Percentiles rank a stretch among this genome's conserved stretches.
Conservation (phyloP, 2,888 invertebrate species). For the Troglohyphantes excavatus region DNA sequence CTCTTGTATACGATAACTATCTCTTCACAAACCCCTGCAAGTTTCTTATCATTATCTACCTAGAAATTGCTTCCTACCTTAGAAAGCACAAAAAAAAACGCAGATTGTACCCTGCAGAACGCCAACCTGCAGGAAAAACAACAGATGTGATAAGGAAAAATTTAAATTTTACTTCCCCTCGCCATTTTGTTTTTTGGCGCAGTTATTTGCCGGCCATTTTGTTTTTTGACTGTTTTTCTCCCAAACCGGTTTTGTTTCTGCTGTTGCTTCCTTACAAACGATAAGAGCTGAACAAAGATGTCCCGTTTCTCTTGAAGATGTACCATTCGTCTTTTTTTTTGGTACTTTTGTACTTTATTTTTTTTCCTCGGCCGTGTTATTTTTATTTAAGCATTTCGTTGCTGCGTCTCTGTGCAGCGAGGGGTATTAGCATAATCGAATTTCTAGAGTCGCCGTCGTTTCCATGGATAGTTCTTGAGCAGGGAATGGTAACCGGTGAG, state of each 20-base stretch:
- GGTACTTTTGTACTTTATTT: not conserved
- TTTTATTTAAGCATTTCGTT: constrained; percentile 63
- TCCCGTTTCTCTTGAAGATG: constrained; percentile 33
- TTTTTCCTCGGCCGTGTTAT: not conserved
- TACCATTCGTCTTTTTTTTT: constrained; percentile 12
- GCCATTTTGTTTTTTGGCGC: constrained; percentile 18
- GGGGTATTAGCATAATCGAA: constrained; percentile 72
- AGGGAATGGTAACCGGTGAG: constrained; percentile 24
- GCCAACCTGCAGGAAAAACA: constrained; percentile 64
- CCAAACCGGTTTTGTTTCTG: not conserved
- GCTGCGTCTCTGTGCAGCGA: constrained; percentile 31
- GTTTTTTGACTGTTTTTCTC: not conserved
- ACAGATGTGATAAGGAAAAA: constrained; percentile 70
- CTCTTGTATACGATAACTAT: constrained; percentile 43
- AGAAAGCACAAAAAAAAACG: constrained; percentile 40
- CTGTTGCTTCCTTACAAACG: constrained; percentile 49
- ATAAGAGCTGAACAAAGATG: constrained; percentile 70
- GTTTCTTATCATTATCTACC: constrained; percentile 44
- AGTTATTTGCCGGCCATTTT: constrained; percentile 12
- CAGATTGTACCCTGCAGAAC: constrained; percentile 51
- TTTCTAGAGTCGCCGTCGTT: constrained; percentile 57
- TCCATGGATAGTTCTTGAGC: constrained; percentile 61
- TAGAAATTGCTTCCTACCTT: constrained; percentile 52
- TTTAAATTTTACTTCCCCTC: constrained; percentile 60
- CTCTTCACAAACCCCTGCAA: constrained; percentile 15